Evolutionary conservation across 2,113 vertebrate genomes (phyloP).

Genomic region (Charadrius vociferus): DNA sequence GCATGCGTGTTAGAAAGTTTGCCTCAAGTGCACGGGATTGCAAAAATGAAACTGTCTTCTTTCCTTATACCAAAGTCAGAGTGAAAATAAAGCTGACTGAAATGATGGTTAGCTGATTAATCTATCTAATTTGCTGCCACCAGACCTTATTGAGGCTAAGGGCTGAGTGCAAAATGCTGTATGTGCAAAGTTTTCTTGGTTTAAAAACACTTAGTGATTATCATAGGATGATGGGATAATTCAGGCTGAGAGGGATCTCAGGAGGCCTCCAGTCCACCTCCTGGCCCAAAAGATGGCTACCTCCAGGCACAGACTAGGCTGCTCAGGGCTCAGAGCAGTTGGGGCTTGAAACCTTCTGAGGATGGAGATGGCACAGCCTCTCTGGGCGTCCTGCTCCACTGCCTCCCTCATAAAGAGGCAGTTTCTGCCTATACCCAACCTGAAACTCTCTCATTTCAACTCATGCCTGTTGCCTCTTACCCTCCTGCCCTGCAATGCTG

Average conservation of each 20-base stretch:
- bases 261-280: not conserved
- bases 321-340: not conserved
- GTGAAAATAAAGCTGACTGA: not conserved
- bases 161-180: not conserved
- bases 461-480: not conserved
- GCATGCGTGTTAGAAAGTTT: not conserved
- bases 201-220: not conserved
- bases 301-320: not conserved
- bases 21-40: not conserved
- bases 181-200: not conserved
- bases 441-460: not conserved
- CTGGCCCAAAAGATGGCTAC: not conserved
- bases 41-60: not conserved
- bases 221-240: not conserved
- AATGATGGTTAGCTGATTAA: not conserved
- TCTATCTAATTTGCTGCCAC: not conserved
- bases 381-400: not conserved
- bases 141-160: not conserved
- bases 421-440: not conserved
- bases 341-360: not conserved
- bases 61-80: not conserved
- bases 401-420: too few relatives aligned
- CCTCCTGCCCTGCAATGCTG: accelerated
- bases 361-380: not conserved
- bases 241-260: not conserved